Percentiles rank a stretch among this genome's conserved stretches.
phyloP scores from a whole-genome alignment of 1,140 invertebrate genomes.

The Homalodisca vitripennis region DNA sequence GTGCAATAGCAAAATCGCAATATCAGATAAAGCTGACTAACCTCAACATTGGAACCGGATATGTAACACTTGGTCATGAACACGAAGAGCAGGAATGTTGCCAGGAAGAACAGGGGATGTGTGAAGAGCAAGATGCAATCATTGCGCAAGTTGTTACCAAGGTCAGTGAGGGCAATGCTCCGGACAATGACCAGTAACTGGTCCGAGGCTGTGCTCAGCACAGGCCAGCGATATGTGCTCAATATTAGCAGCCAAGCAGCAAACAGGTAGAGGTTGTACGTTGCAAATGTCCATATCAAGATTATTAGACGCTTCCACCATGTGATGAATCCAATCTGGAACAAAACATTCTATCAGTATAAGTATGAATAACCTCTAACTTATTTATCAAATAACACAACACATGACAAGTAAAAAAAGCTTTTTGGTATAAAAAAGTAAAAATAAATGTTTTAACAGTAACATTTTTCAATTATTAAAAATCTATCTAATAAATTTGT shows the following conservation, averaged over 20 bases:
- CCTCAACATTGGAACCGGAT: background rate
- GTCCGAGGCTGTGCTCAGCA: constrained; percentile 30
- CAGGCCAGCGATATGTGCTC: constrained; percentile 46
- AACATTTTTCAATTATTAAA: no score
- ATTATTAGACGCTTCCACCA: constrained; percentile 46
- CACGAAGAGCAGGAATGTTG: constrained; percentile 23
- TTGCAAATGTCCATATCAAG: constrained; percentile 48
- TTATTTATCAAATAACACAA: background rate
- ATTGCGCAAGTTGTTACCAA: constrained; percentile 28
- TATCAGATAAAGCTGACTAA: no score
- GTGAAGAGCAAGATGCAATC: constrained; percentile 15
- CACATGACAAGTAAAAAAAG: background rate
- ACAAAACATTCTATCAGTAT: background rate
- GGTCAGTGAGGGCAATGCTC: constrained; percentile 31
- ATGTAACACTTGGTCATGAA: constrained; percentile 14
- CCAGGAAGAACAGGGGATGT: constrained; percentile 15
- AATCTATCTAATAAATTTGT: no score
- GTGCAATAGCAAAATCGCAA: no score
- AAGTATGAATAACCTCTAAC: background rate
- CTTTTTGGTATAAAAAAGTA: background rate
- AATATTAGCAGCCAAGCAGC: constrained; percentile 50
- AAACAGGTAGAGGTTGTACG: constrained; percentile 52
- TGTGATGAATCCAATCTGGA: constrained; percentile 35
- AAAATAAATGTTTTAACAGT: no score
- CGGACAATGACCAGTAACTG: constrained; percentile 32